Evolutionary conservation across 2,113 vertebrate species (phyloP).

Genomic region (Chaetura pelagica): DNA sequence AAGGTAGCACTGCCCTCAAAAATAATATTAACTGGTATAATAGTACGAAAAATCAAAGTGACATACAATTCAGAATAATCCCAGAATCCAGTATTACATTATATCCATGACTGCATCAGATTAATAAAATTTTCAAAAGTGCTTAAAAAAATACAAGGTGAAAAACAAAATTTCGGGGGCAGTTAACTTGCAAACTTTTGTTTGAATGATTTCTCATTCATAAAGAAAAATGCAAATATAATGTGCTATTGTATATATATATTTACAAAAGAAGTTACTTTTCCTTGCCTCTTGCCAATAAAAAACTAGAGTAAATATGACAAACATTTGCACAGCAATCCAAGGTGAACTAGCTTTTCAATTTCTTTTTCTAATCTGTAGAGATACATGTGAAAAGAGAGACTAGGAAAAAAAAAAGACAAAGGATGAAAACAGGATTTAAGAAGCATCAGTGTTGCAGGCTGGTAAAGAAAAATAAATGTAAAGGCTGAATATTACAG

Average conservation of each 20-base stretch:
- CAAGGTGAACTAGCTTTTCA: not conserved
- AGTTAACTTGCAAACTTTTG: not conserved
- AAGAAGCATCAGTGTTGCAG: not conserved
- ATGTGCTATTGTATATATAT: not conserved
- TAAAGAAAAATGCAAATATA: not conserved
- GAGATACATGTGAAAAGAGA: not conserved
- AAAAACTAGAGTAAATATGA: not conserved
- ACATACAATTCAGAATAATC: not conserved
- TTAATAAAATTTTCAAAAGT: not conserved
- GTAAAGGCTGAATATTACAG: not conserved
- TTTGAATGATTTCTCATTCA: not conserved
- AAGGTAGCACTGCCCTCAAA: not conserved
- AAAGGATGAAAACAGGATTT: not conserved
- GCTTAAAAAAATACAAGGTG: not conserved
- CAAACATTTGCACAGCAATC: not conserved
- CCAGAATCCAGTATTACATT: not conserved
- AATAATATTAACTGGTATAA: not conserved
- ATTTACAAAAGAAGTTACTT: not conserved
- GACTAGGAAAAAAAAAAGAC: not conserved
- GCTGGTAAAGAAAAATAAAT: not conserved
- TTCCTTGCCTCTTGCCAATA: not conserved
- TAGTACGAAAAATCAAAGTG: not conserved
- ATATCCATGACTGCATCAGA: not conserved
- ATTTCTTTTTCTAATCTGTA: not conserved
- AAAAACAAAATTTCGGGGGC: not conserved